A percentile compares a stretch with the other conserved stretches of the same genome.
Conservation (phyloP, 2,797 vertebrate species). For the Gymnoscopelus microlampas region DNA sequence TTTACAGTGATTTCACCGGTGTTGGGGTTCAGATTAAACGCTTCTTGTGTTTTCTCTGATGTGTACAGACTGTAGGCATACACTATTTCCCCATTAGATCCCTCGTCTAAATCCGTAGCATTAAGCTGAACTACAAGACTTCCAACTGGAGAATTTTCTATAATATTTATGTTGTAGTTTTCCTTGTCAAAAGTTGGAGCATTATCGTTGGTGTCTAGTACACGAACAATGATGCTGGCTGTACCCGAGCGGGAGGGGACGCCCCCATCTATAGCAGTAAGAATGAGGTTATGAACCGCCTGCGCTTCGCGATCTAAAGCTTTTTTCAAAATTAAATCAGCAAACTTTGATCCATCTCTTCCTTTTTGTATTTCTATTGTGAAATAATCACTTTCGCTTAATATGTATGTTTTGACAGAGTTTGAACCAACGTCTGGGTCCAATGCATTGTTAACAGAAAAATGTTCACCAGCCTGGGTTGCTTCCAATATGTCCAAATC, state of each 20-base stretch:
- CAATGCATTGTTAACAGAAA: constrained; percentile 59
- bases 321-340: constrained; percentile 71
- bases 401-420: constrained; percentile 63
- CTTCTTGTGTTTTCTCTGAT: constrained; percentile 27
- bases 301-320: constrained; percentile 70
- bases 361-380: constrained; percentile 62
- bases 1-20: constrained; percentile 51
- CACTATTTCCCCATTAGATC: constrained; percentile 60
- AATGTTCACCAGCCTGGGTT: constrained; percentile 43
- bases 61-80: constrained; percentile 63
- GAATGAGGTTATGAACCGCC: constrained; percentile 61
- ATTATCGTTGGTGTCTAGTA: constrained; percentile 74
- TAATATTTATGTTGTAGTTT: constrained; percentile 64
- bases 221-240: constrained; percentile 60
- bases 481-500: constrained; percentile 66
- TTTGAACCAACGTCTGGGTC: constrained; percentile 70
- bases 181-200: constrained; percentile 67
- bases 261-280: constrained; percentile 74
- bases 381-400: constrained; percentile 74
- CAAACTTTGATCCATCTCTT: constrained; percentile 56
- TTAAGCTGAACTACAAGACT: constrained; percentile 66
- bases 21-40: constrained; percentile 59
- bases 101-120: constrained; percentile 72
- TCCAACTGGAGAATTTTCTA: constrained; percentile 63
- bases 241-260: constrained; percentile 63